Percentiles rank a stretch among this genome's conserved stretches.
These are phyloP conservation scores for Gerris lacustris DNA, from an alignment of 2,888 invertebrate species.

Conservation along the genomic window DNA sequence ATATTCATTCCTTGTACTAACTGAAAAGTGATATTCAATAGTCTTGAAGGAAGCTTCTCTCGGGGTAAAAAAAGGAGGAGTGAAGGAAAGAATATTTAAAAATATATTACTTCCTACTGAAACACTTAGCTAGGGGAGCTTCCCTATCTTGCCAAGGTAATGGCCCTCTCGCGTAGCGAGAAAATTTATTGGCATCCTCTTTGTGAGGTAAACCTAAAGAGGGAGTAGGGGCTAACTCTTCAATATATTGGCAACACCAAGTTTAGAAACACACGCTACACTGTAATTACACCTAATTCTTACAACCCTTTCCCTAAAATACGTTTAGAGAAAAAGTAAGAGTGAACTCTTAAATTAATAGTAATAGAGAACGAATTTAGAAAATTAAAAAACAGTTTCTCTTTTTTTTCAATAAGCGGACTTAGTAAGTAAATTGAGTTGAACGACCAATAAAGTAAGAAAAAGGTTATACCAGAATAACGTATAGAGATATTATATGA, in stretches of 20 bases:
- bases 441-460: no score
- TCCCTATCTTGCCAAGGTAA: background rate
- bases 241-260: background rate
- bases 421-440: no score
- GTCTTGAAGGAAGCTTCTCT: background rate
- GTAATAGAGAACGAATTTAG: no score
- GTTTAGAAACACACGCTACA: background rate
- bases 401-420: no score
- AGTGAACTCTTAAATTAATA: no score
- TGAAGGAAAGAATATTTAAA: background rate
- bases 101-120: background rate
- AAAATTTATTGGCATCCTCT: background rate
- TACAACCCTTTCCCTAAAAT: background rate
- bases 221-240: background rate
- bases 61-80: background rate
- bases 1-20: slow-evolving; percentile 5
- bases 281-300: background rate
- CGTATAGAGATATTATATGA: no score
- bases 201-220: background rate
- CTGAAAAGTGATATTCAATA: slow-evolving; percentile 5
- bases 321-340: no score
- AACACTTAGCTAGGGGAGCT: background rate
- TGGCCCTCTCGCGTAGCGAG: background rate
- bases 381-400: no score
- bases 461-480: no score